Base-by-base conservation (phyloP, 2,797 vertebrate species). In the Aulostomus chinensis region DNA sequence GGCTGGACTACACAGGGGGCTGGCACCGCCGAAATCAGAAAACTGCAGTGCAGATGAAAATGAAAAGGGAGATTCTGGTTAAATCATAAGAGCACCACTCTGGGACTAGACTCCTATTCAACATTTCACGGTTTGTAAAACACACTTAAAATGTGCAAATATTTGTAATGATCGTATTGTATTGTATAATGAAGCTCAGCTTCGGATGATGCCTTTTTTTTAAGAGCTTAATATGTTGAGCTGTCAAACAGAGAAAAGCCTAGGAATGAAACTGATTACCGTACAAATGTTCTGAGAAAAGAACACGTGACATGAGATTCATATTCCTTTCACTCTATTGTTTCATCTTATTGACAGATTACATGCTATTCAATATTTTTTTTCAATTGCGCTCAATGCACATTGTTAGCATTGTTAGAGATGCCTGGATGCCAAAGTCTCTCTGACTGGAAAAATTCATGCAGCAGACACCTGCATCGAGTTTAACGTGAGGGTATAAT, bases 1-100 rank as follows among this genome's bases (percentile, higher is more conserved):
- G 58, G 59, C 84, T 84, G 83, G 85, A 78, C 86, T 58, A 75
- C 81, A 78, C 83, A 65, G 84, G 83, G 80, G 77, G 81, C 78
- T 89, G 85, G 84, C 80, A 84, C 65, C 34, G 47, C 66, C 73
- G 65, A 80, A 72, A 76, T 60, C 66, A 73, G 58, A 82, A 81
- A 67, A 76, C 73, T 76, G 74, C 83, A 80, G 63, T 72, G 73
- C 75, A 77, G 78, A 83, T 77, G 61, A 87, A 77, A 77, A 87
- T 59, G 62, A 80, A 47, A 70, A 59, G 47, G 57, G 78, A 73
- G 69, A 65, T 51, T 31, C 76, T 47, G 63, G 45, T 68, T 66
- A 63, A 69, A 65, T 74, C 53, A 69, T 37, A 47, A 78, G 41
- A 58, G 42, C 59, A 56, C 29, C 36, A 53, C 25, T 4, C 25